Evolutionary conservation across 2,113 vertebrate genomes (phyloP).

Genomic region (Saguinus midas): DNA sequence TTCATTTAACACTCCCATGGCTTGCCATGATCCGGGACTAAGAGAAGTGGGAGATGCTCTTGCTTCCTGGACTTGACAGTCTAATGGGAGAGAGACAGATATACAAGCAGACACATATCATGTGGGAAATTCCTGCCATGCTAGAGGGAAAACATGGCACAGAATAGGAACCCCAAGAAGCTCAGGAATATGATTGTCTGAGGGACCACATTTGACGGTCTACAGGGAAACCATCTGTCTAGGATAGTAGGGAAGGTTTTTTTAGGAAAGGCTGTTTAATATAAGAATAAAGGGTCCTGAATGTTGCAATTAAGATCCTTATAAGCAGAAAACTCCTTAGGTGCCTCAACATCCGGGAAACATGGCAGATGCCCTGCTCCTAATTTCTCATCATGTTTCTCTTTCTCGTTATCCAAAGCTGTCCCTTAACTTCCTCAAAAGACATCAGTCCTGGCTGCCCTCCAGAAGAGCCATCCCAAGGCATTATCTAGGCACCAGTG

Average conservation of each 20-base stretch:
- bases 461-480: background rate
- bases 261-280: background rate
- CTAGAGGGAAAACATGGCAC: background rate
- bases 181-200: background rate
- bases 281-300: background rate
- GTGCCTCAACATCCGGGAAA: background rate
- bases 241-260: background rate
- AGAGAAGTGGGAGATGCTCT: background rate
- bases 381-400: background rate
- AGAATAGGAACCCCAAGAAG: background rate
- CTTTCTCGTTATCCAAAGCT: background rate
- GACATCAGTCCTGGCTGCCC: background rate
- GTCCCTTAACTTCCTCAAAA: background rate
- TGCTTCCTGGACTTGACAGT: background rate
- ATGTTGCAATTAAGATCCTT: background rate
- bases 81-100: background rate
- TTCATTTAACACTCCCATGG: background rate
- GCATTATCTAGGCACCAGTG: rapidly evolving
- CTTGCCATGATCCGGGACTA: background rate
- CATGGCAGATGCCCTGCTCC: no score
- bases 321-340: background rate
- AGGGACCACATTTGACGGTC: background rate
- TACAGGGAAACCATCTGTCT: background rate
- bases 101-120: background rate
- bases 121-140: background rate